These are phyloP conservation scores for Antedon mediterranea DNA, from an alignment of 53 echinoderm and acorn worm genomes.

Conservation along the genomic window DNA sequence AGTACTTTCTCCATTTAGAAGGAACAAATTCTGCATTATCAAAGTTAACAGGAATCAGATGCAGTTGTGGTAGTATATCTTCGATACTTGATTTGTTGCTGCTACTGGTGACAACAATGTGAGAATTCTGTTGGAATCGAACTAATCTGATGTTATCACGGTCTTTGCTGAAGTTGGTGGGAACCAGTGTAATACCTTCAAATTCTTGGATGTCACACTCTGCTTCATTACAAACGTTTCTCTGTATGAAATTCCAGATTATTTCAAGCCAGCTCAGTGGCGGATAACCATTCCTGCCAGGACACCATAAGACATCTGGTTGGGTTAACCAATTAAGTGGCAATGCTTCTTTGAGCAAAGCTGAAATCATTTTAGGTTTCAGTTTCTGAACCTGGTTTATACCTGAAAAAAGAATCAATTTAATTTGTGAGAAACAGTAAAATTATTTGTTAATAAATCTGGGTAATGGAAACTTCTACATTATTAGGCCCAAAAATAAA, in stretches of 20 bases:
- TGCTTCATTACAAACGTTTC: not conserved
- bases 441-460: too few species aligned
- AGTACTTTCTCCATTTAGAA: not conserved
- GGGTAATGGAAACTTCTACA: too few species aligned
- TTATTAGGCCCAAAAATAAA: too few species aligned
- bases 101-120: not conserved
- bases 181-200: not conserved
- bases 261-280: not conserved
- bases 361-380: not conserved
- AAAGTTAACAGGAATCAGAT: not conserved
- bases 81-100: not conserved
- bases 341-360: constrained; percentile 5
- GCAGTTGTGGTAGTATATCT: not conserved
- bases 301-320: not conserved
- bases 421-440: too few species aligned
- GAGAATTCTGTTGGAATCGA: not conserved
- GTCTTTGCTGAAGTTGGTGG: not conserved
- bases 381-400: not conserved
- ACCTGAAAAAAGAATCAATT: too few species aligned
- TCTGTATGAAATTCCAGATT: not conserved
- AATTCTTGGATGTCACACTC: not conserved
- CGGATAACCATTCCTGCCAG: not conserved
- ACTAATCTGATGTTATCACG: not conserved
- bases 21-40: not conserved
- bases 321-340: not conserved